These are phyloP conservation scores for Sterna hirundo DNA, from an alignment of 2,113 vertebrate species.

Conservation along the genomic window DNA sequence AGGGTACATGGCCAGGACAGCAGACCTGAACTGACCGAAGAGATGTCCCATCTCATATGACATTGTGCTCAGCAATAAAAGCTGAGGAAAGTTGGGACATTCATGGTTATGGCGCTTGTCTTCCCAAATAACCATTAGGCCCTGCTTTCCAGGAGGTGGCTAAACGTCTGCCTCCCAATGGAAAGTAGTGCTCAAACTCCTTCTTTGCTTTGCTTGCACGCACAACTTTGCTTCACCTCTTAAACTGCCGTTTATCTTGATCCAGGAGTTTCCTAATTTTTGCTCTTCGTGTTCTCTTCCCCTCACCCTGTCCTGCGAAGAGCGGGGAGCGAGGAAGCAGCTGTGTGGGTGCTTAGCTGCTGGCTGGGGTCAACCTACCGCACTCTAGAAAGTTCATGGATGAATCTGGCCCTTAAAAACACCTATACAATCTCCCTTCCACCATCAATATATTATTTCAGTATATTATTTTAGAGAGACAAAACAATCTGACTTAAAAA, in stretches of 20 bases:
- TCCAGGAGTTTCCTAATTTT: neutral
- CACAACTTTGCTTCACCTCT: neutral
- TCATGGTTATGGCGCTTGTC: neutral
- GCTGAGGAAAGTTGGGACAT: accelerated
- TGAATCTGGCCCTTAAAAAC: neutral
- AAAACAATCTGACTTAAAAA: neutral
- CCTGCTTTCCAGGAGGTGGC: neutral
- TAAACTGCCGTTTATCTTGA: neutral
- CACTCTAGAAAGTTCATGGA: neutral
- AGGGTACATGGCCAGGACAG: neutral
- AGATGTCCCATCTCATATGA: neutral
- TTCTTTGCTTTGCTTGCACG: neutral
- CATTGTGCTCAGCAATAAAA: neutral
- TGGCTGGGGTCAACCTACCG: neutral
- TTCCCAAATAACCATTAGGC: neutral
- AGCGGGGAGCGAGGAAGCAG: neutral
- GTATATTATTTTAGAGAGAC: neutral
- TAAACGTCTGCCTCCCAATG: neutral
- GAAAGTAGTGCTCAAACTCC: neutral
- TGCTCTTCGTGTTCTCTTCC: neutral
- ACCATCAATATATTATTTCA: neutral
- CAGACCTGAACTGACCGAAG: neutral
- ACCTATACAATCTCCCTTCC: neutral
- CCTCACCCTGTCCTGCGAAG: accelerated
- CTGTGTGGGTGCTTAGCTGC: neutral